Conservation (phyloP, 2,888 invertebrate genomes). For the Pristionchus exspectatus region DNA sequence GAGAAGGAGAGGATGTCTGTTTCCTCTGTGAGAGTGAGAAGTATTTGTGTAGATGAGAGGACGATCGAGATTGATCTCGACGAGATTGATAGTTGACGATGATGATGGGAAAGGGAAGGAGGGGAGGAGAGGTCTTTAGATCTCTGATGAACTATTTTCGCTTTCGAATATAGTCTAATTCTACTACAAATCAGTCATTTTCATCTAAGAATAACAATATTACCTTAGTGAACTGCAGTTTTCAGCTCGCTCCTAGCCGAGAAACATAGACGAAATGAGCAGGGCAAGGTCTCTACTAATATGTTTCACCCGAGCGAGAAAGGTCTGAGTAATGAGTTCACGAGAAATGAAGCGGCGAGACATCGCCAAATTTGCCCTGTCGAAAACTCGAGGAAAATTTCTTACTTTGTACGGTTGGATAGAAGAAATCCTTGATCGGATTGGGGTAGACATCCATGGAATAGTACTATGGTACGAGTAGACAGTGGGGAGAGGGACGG, state of each 20-base stretch:
- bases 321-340: background rate
- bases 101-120: background rate
- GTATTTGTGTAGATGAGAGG: constrained; percentile 46
- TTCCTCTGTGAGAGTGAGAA: constrained; percentile 23
- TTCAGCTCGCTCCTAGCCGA: background rate
- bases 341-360: background rate
- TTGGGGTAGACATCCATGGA: constrained; percentile 8
- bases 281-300: background rate
- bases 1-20: background rate
- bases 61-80: constrained; percentile 33
- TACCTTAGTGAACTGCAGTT: background rate
- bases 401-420: constrained; percentile 32
- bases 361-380: background rate
- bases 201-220: no score
- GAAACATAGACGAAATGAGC: background rate
- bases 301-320: background rate
- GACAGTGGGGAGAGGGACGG: constrained; percentile 5
- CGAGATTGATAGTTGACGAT: background rate
- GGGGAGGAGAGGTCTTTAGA: background rate
- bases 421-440: constrained; percentile 30
- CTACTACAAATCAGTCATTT: background rate
- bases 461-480: background rate
- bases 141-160: background rate
- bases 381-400: background rate
- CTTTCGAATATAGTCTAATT: background rate